phyloP scores from a whole-genome alignment of 2,888 invertebrate species.

The Fissipunctia ypsillon region DNA sequence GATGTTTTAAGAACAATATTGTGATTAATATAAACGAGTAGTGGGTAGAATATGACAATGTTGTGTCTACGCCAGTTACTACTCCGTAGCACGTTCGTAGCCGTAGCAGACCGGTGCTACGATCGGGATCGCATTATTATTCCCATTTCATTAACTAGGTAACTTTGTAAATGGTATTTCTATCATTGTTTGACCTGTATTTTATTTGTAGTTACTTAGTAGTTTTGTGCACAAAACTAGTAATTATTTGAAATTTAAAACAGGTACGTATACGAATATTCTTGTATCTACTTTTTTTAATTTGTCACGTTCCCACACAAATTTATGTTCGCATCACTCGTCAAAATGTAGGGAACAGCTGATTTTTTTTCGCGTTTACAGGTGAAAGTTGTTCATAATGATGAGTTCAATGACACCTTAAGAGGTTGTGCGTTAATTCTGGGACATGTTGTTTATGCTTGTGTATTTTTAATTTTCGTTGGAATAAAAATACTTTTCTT shows the following conservation, averaged over 20 bases:
- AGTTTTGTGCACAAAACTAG: not conserved
- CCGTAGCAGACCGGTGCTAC: constrained; percentile 35
- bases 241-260: not conserved
- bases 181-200: constrained; percentile 9
- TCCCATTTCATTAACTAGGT: constrained; percentile 2
- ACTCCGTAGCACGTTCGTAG: constrained; percentile 50
- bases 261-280: not conserved
- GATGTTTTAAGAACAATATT: not conserved
- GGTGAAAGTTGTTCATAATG: no score
- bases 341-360: no score
- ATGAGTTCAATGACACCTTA: no score
- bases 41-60: not conserved
- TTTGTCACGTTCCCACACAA: no score
- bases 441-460: no score
- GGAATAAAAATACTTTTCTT: not conserved
- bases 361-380: no score
- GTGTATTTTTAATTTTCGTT: not conserved
- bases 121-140: not conserved
- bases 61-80: constrained; percentile 30
- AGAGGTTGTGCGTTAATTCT: no score
- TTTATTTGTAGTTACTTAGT: not conserved
- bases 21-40: not conserved
- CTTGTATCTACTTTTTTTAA: no score
- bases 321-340: no score
- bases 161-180: not conserved